Evolutionary conservation across 2,113 vertebrate species (phyloP).

Genomic region (Porphyrio hochstetteri): DNA sequence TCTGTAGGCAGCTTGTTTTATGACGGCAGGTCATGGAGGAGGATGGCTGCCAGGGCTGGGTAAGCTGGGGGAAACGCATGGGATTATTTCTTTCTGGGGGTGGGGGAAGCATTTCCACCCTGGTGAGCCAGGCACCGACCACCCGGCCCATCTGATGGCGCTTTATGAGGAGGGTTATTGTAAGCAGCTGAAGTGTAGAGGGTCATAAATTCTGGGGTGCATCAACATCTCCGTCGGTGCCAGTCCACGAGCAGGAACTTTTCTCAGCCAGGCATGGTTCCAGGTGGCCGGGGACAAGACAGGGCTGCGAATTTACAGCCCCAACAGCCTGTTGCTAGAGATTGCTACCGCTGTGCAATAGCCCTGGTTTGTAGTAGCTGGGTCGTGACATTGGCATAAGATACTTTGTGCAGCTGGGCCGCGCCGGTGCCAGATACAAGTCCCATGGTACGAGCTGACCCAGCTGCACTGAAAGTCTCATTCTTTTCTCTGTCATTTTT

Average conservation of each 20-base stretch:
- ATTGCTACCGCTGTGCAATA: neutral
- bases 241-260: slow-evolving; percentile 18
- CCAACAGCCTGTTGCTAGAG: slow-evolving; percentile 14
- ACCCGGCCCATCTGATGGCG: neutral
- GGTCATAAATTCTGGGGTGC: slow-evolving; percentile 6
- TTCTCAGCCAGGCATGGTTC: slow-evolving; percentile 40
- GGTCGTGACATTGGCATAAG: slow-evolving; percentile 47
- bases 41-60: neutral
- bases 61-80: neutral
- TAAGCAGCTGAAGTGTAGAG: neutral
- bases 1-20: neutral
- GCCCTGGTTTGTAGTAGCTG: neutral
- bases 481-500: neutral
- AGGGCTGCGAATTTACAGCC: slow-evolving; percentile 18
- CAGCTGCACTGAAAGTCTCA: slow-evolving; percentile 60
- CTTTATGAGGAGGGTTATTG: neutral
- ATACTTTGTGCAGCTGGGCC: slow-evolving; percentile 51
- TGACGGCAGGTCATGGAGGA: neutral
- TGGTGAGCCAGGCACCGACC: neutral
- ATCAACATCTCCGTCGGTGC: neutral
- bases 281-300: slow-evolving; percentile 52
- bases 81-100: neutral
- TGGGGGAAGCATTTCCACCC: neutral
- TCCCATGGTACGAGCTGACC: slow-evolving; percentile 51
- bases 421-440: neutral